Percentiles rank a stretch among this genome's conserved stretches.
Conservation (phyloP, 2,888 invertebrate species). For the Pristionchus arcanus region DNA sequence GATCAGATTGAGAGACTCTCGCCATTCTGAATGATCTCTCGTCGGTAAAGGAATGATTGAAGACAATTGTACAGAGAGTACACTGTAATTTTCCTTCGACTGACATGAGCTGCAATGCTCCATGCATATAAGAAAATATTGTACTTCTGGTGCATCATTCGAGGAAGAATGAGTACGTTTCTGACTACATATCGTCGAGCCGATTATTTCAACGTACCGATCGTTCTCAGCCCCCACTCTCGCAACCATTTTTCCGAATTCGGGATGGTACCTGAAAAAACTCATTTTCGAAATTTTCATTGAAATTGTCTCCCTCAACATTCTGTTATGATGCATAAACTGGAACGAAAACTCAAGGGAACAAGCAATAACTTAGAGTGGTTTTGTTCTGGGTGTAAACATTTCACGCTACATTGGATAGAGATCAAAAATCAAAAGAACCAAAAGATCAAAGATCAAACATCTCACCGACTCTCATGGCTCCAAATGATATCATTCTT, state of each 20-base stretch:
- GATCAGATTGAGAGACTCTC: background rate
- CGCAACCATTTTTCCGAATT: constrained; percentile 52
- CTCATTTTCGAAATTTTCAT: background rate
- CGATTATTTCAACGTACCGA: constrained; percentile 41
- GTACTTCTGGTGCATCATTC: too few species aligned
- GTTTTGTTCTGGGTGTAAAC: background rate
- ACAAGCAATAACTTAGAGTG: background rate
- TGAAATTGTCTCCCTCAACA: background rate
- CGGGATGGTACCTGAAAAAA: constrained; percentile 50
- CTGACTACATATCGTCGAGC: background rate
- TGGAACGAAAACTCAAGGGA: background rate
- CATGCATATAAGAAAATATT: background rate
- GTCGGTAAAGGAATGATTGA: background rate
- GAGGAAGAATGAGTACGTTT: too few species aligned
- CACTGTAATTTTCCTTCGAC: too few species aligned
- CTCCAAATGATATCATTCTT: constrained; percentile 56
- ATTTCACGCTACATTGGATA: background rate
- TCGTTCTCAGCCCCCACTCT: constrained; percentile 48
- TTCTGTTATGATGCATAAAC: background rate
- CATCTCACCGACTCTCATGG: constrained; percentile 53
- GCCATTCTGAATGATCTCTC: background rate
- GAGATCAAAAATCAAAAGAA: background rate
- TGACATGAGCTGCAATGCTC: background rate
- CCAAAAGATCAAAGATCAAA: too few species aligned
- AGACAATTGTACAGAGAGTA: background rate